A percentile compares a stretch with the other conserved stretches of the same genome.
Conservation (phyloP, 2,797 vertebrate genomes). For the Harpagifer antarcticus region DNA sequence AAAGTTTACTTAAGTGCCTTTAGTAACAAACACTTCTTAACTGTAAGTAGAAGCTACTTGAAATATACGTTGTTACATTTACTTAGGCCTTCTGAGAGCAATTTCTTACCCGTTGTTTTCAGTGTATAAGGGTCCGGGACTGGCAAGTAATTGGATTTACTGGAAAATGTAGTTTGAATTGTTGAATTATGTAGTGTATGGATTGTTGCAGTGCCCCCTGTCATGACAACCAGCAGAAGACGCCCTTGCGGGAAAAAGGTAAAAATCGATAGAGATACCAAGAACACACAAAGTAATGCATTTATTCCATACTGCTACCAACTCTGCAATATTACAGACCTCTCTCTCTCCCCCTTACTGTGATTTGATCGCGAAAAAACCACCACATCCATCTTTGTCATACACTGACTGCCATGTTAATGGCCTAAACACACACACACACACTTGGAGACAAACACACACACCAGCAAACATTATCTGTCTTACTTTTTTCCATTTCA, state of each 20-base stretch:
- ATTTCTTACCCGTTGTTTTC: too few relatives aligned
- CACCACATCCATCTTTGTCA: conserved; percentile 79
- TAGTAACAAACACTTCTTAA: too few relatives aligned
- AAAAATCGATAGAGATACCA: conserved; percentile 58
- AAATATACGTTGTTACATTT: too few relatives aligned
- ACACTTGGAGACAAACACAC: background rate
- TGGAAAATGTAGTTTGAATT: conserved; percentile 10
- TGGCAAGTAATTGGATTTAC: conserved; percentile 18
- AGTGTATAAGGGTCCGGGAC: background rate
- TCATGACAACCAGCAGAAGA: conserved; percentile 44
- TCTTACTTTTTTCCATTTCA: conserved; percentile 20
- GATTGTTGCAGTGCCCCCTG: background rate
- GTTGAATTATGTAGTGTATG: conserved; percentile 18
- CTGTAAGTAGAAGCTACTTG: too few relatives aligned
- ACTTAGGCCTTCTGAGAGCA: too few relatives aligned
- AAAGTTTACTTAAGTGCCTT: too few relatives aligned
- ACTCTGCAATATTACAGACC: conserved; percentile 51
- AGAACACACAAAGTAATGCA: conserved; percentile 57
- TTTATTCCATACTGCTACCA: conserved; percentile 50
- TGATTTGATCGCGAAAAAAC: conserved; percentile 64
- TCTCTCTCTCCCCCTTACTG: conserved; percentile 20
- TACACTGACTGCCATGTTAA: conserved; percentile 68
- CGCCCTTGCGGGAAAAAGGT: conserved; percentile 39
- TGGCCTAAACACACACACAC: conserved; percentile 41
- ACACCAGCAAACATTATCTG: conserved; percentile 8